Percentiles rank a stretch among this genome's conserved stretches.
phyloP scores from a whole-genome alignment of 2,113 vertebrate species.

The Planiliza haematocheilus region DNA sequence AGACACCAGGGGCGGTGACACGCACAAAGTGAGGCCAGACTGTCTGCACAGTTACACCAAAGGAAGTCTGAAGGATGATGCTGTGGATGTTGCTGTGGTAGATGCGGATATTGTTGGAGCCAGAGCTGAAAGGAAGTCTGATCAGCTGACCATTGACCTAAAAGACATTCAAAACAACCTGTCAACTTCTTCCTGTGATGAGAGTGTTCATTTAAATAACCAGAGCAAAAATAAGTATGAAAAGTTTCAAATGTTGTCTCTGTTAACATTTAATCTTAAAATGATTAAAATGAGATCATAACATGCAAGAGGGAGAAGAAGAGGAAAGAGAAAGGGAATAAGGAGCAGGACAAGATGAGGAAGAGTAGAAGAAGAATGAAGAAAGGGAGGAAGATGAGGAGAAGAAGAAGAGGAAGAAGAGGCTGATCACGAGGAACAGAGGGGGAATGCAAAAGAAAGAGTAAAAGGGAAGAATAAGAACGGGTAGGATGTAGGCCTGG shows the following conservation, averaged over 20 bases:
- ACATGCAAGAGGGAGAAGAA: no score
- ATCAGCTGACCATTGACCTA: conserved; percentile 73
- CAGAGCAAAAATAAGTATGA: no score
- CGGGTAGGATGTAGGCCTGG: no score
- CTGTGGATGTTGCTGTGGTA: conserved; percentile 67
- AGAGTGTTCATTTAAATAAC: neutral
- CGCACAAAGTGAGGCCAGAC: conserved; percentile 71
- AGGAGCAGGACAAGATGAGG: no score
- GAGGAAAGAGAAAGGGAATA: no score
- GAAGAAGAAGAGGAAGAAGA: no score
- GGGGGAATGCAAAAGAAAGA: neutral
- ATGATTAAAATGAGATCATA: no score
- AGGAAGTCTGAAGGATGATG: conserved; percentile 64
- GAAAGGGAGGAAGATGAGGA: no score
- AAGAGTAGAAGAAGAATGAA: no score
- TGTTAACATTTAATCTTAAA: no score
- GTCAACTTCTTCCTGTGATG: neutral
- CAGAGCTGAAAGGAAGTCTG: conserved; percentile 57
- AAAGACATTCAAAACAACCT: neutral
- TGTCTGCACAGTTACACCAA: conserved; percentile 71
- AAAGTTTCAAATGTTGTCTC: no score
- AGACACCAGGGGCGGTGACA: conserved; percentile 68
- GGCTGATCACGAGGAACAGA: neutral
- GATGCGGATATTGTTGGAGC: conserved; percentile 22
- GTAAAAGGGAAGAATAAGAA: no score